Conservation (phyloP, 2,797 vertebrate genomes). For the Arrhamphus sclerolepis region DNA sequence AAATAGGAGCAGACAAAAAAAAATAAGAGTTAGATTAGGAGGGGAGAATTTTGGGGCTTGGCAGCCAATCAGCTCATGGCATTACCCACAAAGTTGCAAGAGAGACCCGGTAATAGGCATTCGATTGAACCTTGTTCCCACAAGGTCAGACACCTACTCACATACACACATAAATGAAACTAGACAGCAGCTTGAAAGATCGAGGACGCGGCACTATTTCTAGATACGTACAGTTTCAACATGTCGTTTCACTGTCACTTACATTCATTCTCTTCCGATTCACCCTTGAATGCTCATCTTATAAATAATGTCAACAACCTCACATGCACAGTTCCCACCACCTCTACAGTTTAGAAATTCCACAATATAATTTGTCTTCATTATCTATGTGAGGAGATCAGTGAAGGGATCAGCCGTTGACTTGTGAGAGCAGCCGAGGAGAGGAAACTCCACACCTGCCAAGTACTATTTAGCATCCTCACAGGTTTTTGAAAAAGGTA, state of each 20-base stretch:
- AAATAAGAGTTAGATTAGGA: slow-evolving; percentile 32
- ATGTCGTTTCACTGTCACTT: slow-evolving; percentile 16
- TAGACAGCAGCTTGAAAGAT: slow-evolving; percentile 30
- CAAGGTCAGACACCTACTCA: slow-evolving; percentile 58
- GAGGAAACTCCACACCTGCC: no score
- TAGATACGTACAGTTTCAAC: slow-evolving; percentile 2
- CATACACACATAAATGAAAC: slow-evolving; percentile 11
- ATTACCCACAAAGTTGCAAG: slow-evolving; percentile 28
- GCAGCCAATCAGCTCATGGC: slow-evolving; percentile 44
- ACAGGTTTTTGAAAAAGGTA: no score
- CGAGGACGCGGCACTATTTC: slow-evolving; percentile 15
- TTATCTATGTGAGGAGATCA: slow-evolving; percentile 34
- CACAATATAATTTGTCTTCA: slow-evolving; percentile 15
- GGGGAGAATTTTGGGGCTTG: slow-evolving; percentile 30
- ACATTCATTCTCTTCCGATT: slow-evolving; percentile 1
- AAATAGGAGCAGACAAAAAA: slow-evolving; percentile 8
- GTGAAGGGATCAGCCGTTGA: slow-evolving; percentile 22
- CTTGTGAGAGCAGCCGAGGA: slow-evolving; percentile 6
- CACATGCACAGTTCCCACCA: background rate
- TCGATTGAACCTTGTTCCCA: slow-evolving; percentile 43
- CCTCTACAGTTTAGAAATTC: background rate
- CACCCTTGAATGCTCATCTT: slow-evolving; percentile 13
- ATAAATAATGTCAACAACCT: slow-evolving; percentile 15
- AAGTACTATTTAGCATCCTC: no score
- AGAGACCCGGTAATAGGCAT: slow-evolving; percentile 48